Evolutionary conservation across 2,797 vertebrate genomes (phyloP).

Genomic region (Helicolenus hilgendorfi): DNA sequence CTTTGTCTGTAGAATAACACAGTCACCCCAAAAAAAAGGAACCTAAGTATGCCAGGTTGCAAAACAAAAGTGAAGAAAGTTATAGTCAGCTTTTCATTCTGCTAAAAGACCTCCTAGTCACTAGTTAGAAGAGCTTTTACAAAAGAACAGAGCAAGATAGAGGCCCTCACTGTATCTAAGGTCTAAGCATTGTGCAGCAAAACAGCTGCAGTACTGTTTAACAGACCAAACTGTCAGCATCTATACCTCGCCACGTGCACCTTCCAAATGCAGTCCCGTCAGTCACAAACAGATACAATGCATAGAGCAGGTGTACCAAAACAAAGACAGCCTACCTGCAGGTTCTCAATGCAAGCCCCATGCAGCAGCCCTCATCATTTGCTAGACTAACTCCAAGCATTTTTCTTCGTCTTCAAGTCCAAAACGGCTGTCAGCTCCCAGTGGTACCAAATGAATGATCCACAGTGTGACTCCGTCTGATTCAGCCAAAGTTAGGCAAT

Average conservation of each 20-base stretch:
- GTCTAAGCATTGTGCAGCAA: not conserved
- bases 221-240: not conserved
- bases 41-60: not conserved
- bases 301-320: not conserved
- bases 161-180: not conserved
- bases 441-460: conserved; percentile 47
- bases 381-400: conserved; percentile 32
- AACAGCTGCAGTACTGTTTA: conserved; percentile 30
- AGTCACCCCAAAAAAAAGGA: not conserved
- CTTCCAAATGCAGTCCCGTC: conserved; percentile 17
- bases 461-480: conserved; percentile 42
- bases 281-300: not conserved
- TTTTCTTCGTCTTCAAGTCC: conserved; percentile 1
- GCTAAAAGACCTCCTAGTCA: not conserved
- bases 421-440: conserved; percentile 16
- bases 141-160: not conserved
- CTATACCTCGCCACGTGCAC: conserved; percentile 13
- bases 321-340: conserved; percentile 66
- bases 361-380: conserved; percentile 56
- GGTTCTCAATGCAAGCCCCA: conserved; percentile 22
- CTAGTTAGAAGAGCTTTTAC: not conserved
- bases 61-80: conserved; percentile 9
- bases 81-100: not conserved
- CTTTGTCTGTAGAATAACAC: conserved; percentile 5
- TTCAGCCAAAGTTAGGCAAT: conserved; percentile 41